Percentiles rank a stretch among this genome's conserved stretches.
These are phyloP conservation scores for Tragelaphus strepsiceros DNA, from an alignment of 2,113 vertebrate species.

Conservation along the genomic window DNA sequence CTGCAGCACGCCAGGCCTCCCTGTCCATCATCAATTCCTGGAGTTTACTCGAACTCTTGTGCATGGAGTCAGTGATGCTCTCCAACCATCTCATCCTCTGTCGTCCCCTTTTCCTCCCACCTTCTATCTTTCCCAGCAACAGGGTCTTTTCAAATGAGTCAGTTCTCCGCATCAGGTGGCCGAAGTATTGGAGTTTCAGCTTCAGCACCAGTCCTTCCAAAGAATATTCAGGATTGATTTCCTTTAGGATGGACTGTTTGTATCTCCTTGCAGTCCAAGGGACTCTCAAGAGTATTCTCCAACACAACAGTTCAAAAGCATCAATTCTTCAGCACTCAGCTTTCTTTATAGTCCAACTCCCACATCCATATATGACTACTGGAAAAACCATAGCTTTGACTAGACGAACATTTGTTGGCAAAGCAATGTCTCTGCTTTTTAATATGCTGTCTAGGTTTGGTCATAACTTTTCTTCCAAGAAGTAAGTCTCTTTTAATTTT, in stretches of 20 bases:
- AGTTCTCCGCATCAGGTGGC: neutral
- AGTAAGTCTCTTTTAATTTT: neutral
- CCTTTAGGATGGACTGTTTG: neutral
- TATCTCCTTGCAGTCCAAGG: neutral
- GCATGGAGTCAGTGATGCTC: neutral
- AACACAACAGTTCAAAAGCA: neutral
- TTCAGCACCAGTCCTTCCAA: neutral
- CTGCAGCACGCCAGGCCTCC: neutral
- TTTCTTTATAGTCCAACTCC: neutral
- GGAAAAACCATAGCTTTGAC: neutral
- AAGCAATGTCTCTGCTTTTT: neutral
- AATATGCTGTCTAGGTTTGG: neutral
- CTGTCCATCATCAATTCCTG: accelerated
- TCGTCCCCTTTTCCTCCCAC: neutral
- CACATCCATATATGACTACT: neutral
- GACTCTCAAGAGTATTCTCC: neutral
- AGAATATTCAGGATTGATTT: neutral
- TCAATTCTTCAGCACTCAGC: neutral
- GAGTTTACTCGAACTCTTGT: neutral
- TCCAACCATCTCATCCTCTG: neutral
- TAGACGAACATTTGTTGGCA: neutral
- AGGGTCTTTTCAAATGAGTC: neutral
- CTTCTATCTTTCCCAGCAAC: neutral
- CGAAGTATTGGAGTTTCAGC: neutral
- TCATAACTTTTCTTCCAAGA: neutral